Conservation (phyloP, 2,797 vertebrate genomes). For the Trematomus bernacchii region DNA sequence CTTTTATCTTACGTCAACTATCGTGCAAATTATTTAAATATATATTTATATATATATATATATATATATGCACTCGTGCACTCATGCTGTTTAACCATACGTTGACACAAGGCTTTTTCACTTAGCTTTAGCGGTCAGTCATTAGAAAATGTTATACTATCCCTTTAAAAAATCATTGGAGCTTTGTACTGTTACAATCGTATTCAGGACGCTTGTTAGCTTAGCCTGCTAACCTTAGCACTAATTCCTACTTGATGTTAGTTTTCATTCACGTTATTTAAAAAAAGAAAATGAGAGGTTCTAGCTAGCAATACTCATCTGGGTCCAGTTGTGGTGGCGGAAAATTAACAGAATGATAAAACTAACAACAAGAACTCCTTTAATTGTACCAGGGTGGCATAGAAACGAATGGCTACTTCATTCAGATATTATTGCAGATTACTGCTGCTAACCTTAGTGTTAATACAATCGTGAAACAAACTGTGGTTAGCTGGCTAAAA, state of each 20-base stretch:
- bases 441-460: no score
- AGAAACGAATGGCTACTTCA: no score
- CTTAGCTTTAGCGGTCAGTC: not conserved
- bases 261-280: no score
- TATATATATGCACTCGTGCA: not conserved
- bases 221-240: not conserved
- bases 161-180: not conserved
- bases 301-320: no score
- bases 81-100: not conserved
- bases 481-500: no score
- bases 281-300: no score
- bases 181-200: not conserved
- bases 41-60: not conserved
- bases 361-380: no score
- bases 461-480: no score
- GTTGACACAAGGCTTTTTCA: not conserved
- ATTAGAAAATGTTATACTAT: not conserved
- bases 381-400: no score
- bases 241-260: not conserved
- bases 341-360: no score
- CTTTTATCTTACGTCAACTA: not conserved
- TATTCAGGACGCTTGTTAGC: not conserved
- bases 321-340: no score
- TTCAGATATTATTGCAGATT: no score
- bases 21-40: constrained; percentile 1